Evolutionary conservation across 2,888 invertebrate species (phyloP), one percentile per base, ranked within the genome.

Genomic region (Vanessa cardui): DNA sequence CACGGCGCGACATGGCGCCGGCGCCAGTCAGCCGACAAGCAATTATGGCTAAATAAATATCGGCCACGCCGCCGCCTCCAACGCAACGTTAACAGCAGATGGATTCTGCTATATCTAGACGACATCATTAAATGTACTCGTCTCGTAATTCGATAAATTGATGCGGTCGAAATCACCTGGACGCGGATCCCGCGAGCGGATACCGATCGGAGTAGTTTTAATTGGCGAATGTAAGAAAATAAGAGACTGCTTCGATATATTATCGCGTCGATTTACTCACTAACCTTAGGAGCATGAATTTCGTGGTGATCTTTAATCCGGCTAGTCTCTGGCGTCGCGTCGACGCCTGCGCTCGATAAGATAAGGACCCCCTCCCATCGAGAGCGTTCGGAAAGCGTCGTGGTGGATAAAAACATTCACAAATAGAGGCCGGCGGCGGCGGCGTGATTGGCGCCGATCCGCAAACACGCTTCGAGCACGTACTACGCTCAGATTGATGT

Each of bases 31-130:
- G 88, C 90, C 91, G 91, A 88, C 90, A 87, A 89, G 90, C 90
- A 92, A 91, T 91, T 91, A 91, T 90, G 90, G 90, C 89, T 91
- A 92, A 91, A 92, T 92, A 92, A 91, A 92, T 92, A 91, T 90
- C 90, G 88, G 86, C 86, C 89, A 86, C 83, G 88, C 89, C 87
- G 85, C 85, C 87, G 85, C 86, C 85, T 79, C 83, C 86, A 83
- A 82, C 86, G 84, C 84, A 84, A 83, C 83, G 79, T 77, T 83
- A 84, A 82, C 85, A 83, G 83, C 90, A 89, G 87, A 89, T 87
- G 89, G 84, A 87, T 84, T 83, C 86, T 80, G 78, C 77, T 83
- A 79, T 85, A 87, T 84, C 86, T 86, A 87, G 85, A 88, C 88
- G 87, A 88, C 87, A 87, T 89, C 84, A 83, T 88, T 85, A 85